Base-by-base conservation (phyloP, 1,140 invertebrate species). In the Drosophila repleta region DNA sequence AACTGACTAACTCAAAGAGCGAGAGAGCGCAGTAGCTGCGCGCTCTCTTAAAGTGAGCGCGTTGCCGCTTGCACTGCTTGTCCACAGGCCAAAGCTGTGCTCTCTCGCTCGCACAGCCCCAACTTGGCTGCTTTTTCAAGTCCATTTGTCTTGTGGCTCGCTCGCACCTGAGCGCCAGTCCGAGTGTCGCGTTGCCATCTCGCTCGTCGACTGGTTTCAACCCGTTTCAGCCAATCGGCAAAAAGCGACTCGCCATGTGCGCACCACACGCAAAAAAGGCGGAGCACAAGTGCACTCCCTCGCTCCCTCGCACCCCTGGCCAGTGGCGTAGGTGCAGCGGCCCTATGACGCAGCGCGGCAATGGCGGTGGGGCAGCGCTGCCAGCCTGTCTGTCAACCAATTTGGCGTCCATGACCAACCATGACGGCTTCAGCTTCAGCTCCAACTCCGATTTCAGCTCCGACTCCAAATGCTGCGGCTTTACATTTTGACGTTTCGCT, bases 321-420 rank as follows among this genome's bases (percentile, higher is more conserved):
- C 43, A 29, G 2, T 32, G 55, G 11, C 35, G 13, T 61, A 56
- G 57, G 51, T 66, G 61, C 51, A 26, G 41, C 45, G 67, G 48
- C 80, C 75, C 67, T 77, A 61, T 74, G 57, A 17, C 39, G 61
- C 75, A 75, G 67, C 41, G 55, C 69, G 66, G 81, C 78, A 61
- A 74, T 78, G 71, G 65, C 79, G 79, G 79, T 76, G 79, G 75
- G 65, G 72, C 67, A 58, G 76, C 57, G 45, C 61, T 69, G 67
- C 70, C 80, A 56, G 76, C 45, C 70, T 73, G 81, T 88, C 82
- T 88, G 83, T 87, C 83, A 88, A 79, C 79, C 83, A 43, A 83
- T 79, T 88, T 87, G 82, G 79, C 79, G 82, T 87, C 82, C 83
- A 87, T 87, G 82, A 88, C 82, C 82, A 87, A 87, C 83, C 82